phyloP scores from a whole-genome alignment of 2,888 invertebrate species.

The Diadegma fenestrale region DNA sequence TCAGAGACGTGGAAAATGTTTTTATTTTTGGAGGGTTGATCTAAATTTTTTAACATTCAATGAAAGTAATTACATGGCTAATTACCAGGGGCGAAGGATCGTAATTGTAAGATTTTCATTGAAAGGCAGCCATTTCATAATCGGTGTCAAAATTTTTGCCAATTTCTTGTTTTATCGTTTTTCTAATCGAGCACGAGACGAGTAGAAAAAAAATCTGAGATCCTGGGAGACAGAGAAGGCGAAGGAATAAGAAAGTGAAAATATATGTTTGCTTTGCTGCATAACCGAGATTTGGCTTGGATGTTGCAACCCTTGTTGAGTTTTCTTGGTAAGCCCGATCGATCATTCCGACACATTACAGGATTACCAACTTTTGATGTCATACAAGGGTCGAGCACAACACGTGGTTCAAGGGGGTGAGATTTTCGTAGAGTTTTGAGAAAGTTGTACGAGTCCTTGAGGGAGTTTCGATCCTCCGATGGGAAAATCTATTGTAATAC shows the following conservation, averaged over 20 bases:
- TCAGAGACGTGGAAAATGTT: not conserved
- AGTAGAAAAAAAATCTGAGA: not conserved
- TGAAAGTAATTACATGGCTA: not conserved
- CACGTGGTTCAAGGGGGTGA: conserved; percentile 21
- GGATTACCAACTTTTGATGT: conserved; percentile 60
- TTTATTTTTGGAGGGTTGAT: not conserved
- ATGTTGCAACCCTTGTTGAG: conserved; percentile 12
- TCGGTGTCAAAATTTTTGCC: too few species aligned
- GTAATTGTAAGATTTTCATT: not conserved
- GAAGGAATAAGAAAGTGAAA: not conserved
- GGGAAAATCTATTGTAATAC: conserved; percentile 29
- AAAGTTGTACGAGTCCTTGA: conserved; percentile 36
- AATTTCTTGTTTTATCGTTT: not conserved
- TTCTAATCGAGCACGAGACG: not conserved
- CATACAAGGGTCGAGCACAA: conserved; percentile 44
- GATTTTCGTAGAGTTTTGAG: conserved; percentile 20
- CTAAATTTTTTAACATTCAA: not conserved
- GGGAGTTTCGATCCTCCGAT: conserved; percentile 33
- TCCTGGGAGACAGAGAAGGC: not conserved
- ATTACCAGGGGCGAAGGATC: not conserved
- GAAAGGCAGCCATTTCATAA: not conserved
- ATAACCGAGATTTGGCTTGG: not conserved
- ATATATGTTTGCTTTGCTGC: conserved; percentile 14
- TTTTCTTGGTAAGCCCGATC: conserved; percentile 47
- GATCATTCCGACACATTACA: conserved; percentile 56